A percentile compares a stretch with the other conserved stretches of the same genome.
These are phyloP conservation scores for Elaphurus davidianus DNA, from an alignment of 2,113 vertebrate species.

Conservation along the genomic window DNA sequence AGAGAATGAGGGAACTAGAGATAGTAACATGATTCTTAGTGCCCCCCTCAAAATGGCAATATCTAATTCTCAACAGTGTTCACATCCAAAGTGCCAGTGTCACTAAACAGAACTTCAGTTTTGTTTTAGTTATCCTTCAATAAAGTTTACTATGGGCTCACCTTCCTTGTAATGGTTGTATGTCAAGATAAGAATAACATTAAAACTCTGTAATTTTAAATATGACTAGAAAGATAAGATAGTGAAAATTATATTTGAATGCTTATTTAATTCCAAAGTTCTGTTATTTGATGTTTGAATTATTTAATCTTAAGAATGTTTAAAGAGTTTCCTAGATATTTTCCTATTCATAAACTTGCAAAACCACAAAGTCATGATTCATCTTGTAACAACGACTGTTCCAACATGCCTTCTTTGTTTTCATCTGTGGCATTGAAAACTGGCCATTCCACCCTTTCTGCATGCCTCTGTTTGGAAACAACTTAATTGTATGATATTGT, in stretches of 20 bases:
- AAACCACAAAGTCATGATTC: conserved; percentile 49
- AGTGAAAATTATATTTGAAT: neutral
- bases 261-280: conserved; percentile 41
- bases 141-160: neutral
- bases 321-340: conserved; percentile 16
- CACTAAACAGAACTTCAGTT: neutral
- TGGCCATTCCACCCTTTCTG: conserved; percentile 44
- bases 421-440: conserved; percentile 52
- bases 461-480: conserved; percentile 50
- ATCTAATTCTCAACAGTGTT: neutral
- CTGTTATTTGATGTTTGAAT: neutral
- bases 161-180: neutral
- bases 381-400: conserved; percentile 52
- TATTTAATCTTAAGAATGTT: neutral
- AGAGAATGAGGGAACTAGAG: neutral
- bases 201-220: neutral
- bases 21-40: neutral
- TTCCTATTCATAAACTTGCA: conserved; percentile 56
- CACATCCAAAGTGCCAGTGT: neutral
- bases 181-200: neutral
- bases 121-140: neutral
- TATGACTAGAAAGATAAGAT: neutral
- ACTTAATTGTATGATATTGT: conserved; percentile 57
- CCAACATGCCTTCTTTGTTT: conserved; percentile 45
- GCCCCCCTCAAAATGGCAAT: neutral